These are phyloP conservation scores for Syndactyla subalaris DNA, from an alignment of 2,797 vertebrate species.

Conservation along the genomic window DNA sequence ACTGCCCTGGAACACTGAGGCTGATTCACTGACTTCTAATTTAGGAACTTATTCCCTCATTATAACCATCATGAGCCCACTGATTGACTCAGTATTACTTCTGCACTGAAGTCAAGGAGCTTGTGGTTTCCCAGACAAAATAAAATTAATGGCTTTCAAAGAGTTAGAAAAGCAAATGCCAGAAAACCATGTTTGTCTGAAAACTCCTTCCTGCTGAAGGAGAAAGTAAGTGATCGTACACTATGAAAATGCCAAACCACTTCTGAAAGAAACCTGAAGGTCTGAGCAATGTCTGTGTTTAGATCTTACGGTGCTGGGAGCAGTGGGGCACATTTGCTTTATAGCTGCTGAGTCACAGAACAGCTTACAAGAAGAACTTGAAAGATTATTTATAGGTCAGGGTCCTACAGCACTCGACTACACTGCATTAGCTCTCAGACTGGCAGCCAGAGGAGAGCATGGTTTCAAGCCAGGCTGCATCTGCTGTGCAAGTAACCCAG, in stretches of 20 bases:
- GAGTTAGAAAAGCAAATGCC: constrained; percentile 4
- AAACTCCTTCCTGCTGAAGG: background rate
- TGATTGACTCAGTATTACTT: background rate
- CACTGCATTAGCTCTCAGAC: background rate
- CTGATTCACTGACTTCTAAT: background rate
- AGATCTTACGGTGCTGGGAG: background rate
- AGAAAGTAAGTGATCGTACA: background rate
- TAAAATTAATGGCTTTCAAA: background rate
- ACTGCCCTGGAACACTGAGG: background rate
- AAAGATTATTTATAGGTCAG: constrained; percentile 15
- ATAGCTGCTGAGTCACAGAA: constrained; percentile 63
- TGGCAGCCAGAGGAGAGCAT: background rate
- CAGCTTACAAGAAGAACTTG: constrained; percentile 38
- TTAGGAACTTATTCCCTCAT: background rate
- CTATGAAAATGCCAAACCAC: background rate
- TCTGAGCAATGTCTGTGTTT: background rate
- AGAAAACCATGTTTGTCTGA: background rate
- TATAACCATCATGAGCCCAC: background rate
- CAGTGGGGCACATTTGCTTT: constrained; percentile 21
- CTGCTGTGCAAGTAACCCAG: constrained; percentile 23
- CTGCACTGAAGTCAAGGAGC: constrained; percentile 12
- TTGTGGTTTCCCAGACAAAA: constrained; percentile 5
- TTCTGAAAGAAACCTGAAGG: constrained; percentile 22
- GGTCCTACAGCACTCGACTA: constrained; percentile 44
- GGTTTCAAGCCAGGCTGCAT: constrained; percentile 46